These are phyloP conservation scores for Tetanocera ferruginea DNA, from an alignment of 2,888 invertebrate species.

Conservation along the genomic window DNA sequence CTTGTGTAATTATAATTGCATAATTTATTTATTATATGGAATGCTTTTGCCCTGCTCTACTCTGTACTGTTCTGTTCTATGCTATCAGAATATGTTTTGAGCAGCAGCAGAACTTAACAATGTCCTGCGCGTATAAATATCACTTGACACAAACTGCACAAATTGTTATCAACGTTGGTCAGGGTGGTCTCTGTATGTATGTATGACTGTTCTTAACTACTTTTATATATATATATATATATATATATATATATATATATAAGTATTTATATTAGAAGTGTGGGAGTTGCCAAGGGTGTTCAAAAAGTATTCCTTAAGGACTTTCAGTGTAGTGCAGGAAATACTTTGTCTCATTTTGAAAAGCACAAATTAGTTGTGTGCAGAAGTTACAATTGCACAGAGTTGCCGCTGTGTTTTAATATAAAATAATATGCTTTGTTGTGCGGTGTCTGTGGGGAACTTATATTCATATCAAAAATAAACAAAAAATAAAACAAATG, in stretches of 20 bases:
- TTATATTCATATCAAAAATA: neutral
- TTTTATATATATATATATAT: neutral
- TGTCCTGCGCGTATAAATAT: slow-evolving; percentile 35
- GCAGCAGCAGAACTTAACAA: neutral
- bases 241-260: no score
- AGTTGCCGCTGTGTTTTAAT: neutral
- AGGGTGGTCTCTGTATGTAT: neutral
- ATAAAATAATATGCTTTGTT: neutral
- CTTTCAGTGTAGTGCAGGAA: neutral
- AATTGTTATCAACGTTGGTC: slow-evolving; percentile 37
- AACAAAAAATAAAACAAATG: neutral
- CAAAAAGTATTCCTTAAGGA: neutral
- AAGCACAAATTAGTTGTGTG: neutral
- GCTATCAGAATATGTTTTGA: neutral
- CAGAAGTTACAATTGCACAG: neutral
- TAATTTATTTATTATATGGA: slow-evolving; percentile 45
- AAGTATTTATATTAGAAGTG: neutral
- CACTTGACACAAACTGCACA: slow-evolving; percentile 40
- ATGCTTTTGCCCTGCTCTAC: neutral
- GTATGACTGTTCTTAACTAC: neutral
- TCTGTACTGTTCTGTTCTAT: neutral
- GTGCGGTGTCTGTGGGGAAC: neutral
- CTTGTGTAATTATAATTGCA: slow-evolving; percentile 44
- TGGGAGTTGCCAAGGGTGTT: neutral
- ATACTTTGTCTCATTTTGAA: neutral